These are phyloP conservation scores for Xiphophorus couchianus DNA, from an alignment of 2,113 vertebrate genomes.

Conservation along the genomic window DNA sequence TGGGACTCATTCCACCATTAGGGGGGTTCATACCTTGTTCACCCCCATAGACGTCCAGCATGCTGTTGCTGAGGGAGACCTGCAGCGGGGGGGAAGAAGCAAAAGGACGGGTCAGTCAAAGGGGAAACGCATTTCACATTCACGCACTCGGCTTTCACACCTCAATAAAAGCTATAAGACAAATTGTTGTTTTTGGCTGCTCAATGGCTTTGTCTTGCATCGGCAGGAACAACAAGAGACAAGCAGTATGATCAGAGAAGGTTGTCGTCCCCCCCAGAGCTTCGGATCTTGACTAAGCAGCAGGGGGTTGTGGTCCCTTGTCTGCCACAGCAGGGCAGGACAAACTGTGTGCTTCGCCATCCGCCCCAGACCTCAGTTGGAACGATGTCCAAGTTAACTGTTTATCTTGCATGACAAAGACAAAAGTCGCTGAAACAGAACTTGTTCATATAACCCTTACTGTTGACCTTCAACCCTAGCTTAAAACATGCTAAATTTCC, in stretches of 20 bases:
- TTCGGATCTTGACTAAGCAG: slow-evolving; percentile 8
- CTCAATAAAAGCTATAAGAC: slow-evolving; percentile 16
- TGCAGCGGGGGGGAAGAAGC: slow-evolving; percentile 49
- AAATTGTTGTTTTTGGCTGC: slow-evolving; percentile 53
- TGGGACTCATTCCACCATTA: slow-evolving; percentile 87
- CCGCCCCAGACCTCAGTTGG: background rate
- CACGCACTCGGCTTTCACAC: background rate
- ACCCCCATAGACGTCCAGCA: slow-evolving; percentile 91
- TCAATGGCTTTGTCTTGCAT: slow-evolving; percentile 40
- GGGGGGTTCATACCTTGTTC: slow-evolving; percentile 88
- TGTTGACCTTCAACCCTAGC: slow-evolving; percentile 36
- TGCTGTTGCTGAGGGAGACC: slow-evolving; percentile 87
- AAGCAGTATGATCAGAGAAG: slow-evolving; percentile 10
- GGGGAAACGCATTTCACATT: slow-evolving; percentile 23
- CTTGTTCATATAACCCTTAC: background rate
- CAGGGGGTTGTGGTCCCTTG: slow-evolving; percentile 19
- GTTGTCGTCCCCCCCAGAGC: background rate
- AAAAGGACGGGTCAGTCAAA: slow-evolving; percentile 18
- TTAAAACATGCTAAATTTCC: slow-evolving; percentile 3
- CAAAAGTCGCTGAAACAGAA: slow-evolving; percentile 20
- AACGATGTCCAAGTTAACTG: background rate
- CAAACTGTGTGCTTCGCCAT: slow-evolving; percentile 5
- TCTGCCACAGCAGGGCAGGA: slow-evolving; percentile 32
- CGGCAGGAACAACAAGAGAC: slow-evolving; percentile 18
- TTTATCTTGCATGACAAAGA: slow-evolving; percentile 23